Base-by-base conservation (phyloP, 1,140 invertebrate genomes). In the Drosophila bocki region DNA sequence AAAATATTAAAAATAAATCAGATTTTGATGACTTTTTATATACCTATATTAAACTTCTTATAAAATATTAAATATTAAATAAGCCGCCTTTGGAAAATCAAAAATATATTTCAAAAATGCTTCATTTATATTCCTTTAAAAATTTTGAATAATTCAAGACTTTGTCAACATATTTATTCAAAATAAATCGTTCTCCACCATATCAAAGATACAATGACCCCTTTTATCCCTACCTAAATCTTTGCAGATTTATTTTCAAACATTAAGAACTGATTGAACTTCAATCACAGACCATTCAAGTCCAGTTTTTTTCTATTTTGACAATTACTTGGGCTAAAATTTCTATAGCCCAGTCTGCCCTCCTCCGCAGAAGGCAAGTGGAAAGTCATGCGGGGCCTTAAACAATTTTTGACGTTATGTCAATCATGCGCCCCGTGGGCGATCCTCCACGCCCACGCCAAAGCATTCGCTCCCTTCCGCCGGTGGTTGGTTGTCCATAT, bases 391-490 rank as follows among this genome's bases (percentile, higher is more conserved):
- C 69, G 29, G 45, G 51, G 13, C 53, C 44, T 17, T n/a, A 44
- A 41, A 32, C 54, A 51, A 71, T 51, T 22, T 72, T 72, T 60
- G 70, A 74, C 53, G 22, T 17, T 45, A 48, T 58, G 78, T 84
- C 82, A 84, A 85, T 85, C 82, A 85, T 81, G 45, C 35, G 61
- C 74, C 68, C 51, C 64, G 82, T 84, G 82, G 82, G 82, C 82
- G 82, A 44, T 48, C 29, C 7, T 39, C 54, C 19, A 45, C 72
- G 57, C 71, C 60, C 60, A 74, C 79, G 33, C 39, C n/a, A 19
- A 29, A 26, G 29, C 42, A 37, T 22, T 26, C 54, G 7, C 15
- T 17, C 39, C 33, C 39, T 60, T 53, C 50, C 45, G n/a, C 47
- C 53, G 19, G 50, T 70, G 80, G 59, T 62, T 70, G 80, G 59